Evolutionary conservation across 2,113 vertebrate species (phyloP), one percentile per base, ranked within the genome.

Genomic region (Cyprinodon brontotheroides): DNA sequence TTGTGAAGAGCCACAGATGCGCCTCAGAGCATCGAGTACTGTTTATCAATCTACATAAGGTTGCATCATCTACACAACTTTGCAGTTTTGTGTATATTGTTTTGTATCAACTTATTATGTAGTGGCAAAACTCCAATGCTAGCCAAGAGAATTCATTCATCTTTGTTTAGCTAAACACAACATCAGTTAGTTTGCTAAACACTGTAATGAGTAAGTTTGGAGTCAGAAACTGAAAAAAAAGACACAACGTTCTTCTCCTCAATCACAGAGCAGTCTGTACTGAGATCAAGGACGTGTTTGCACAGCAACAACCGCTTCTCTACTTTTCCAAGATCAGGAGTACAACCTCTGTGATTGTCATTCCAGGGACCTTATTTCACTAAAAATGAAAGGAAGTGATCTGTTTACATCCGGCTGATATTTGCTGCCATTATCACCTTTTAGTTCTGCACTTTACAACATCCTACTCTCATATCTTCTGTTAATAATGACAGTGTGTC

Each of bases 331-430:
- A 29, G 40, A 71, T 29, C 10, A 45, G 63, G 50, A 48, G 36
- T n/a, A 9, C 20, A 39, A n/a, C 2, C 0, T 6, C 2, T 41
- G 61, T 60, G 22, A 29, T 45, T 50, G 50, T 40, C 72, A 39
- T 70, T 37, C 14, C 38, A 39, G 7, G n/a, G 48, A 43, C 15
- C 12, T 61, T 37, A 10, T 75, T 65, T 72, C 37, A 48, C 36
- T 53, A 29, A 39, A 40, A 43, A 38, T 68, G 43, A 38, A 45
- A 79, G 79, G 74, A 79, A 78, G 14, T 45, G 29, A 63, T 40
- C n/a, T 66, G 41, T 80, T 84, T 41, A 63, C 74, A 61, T 70
- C 76, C 74, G 70, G 48, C 41, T 63, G 1, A 13, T 3, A n/a
- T 65, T 76, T 72, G 48, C 40, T 48, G 40, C 62, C 37, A 4